Evolutionary conservation across 2,888 invertebrate species (phyloP).

Genomic region (Erebia epiphron): DNA sequence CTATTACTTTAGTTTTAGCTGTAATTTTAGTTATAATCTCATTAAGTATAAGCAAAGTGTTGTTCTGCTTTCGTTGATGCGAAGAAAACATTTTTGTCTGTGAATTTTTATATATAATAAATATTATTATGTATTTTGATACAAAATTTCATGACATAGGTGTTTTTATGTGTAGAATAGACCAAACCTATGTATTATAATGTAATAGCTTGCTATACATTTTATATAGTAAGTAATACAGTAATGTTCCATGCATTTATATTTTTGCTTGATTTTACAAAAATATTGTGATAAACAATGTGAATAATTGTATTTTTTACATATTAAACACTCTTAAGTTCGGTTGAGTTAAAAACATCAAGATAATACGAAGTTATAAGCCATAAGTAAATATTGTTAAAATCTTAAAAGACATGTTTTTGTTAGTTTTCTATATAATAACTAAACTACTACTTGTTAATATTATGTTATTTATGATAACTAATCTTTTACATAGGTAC

Average conservation of each 20-base stretch:
- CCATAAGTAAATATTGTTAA: conserved; percentile 1
- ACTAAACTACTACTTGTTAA: not conserved
- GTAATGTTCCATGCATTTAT: conserved; percentile 31
- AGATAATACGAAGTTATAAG: conserved; percentile 1
- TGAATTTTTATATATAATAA: conserved; percentile 28
- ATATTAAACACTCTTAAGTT: not conserved
- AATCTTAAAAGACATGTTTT: conserved; percentile 34
- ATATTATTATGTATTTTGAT: conserved; percentile 33
- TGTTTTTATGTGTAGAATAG: conserved; percentile 14
- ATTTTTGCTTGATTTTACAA: not conserved
- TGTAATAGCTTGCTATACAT: not conserved
- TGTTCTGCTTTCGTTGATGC: conserved; percentile 27
- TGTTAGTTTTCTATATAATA: conserved; percentile 14
- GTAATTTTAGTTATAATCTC: conserved; percentile 51
- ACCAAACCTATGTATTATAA: not conserved
- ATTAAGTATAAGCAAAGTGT: conserved; percentile 45
- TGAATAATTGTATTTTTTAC: conserved; percentile 3
- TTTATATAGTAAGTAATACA: conserved; percentile 12
- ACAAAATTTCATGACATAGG: conserved; percentile 37
- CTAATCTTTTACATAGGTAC: not conserved
- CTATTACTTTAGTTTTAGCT: conserved; percentile 44
- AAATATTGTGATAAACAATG: conserved; percentile 6
- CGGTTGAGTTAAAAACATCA: not conserved
- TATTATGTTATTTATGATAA: not conserved
- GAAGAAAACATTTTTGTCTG: conserved; percentile 19